phyloP scores from a whole-genome alignment of 2,888 invertebrate species.

The Artemia sinica region DNA sequence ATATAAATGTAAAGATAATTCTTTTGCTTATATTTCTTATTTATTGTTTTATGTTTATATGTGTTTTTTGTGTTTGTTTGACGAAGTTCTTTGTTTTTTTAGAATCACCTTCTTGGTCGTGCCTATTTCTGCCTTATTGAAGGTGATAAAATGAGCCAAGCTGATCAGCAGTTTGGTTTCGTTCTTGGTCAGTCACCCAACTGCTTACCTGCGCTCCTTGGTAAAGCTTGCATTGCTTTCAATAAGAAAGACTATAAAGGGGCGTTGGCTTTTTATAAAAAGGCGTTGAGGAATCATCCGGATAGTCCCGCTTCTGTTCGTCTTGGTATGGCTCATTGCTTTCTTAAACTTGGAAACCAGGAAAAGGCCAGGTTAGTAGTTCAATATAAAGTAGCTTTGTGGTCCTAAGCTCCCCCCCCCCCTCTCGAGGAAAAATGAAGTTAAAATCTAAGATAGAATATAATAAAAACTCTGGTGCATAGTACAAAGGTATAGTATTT shows the following conservation, averaged over 20 bases:
- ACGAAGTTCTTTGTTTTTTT: slow-evolving; percentile 25
- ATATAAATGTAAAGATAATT: not conserved
- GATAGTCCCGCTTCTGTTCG: slow-evolving; percentile 85
- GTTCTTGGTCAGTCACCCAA: slow-evolving; percentile 86
- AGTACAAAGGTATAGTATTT: too few species aligned
- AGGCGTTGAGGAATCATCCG: slow-evolving; percentile 86
- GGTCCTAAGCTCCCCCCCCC: too few species aligned
- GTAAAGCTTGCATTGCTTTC: slow-evolving; percentile 97
- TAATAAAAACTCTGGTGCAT: too few species aligned
- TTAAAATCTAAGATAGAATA: too few species aligned
- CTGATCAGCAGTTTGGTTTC: slow-evolving; percentile 98
- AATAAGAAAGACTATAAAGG: slow-evolving; percentile 90
- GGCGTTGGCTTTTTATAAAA: slow-evolving; percentile 91
- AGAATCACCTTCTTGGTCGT: slow-evolving; percentile 90
- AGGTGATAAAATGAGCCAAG: slow-evolving; percentile 98
- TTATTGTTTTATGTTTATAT: not conserved
- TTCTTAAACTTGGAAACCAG: slow-evolving; percentile 81
- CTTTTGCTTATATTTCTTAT: slow-evolving; percentile 15
- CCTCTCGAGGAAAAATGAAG: too few species aligned
- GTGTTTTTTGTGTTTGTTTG: slow-evolving; percentile 19
- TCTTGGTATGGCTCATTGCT: slow-evolving; percentile 96
- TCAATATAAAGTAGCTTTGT: too few species aligned
- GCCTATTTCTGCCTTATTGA: slow-evolving; percentile 96
- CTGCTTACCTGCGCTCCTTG: slow-evolving; percentile 88
- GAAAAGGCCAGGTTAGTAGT: slow-evolving; percentile 65